phyloP scores from a whole-genome alignment of 2,888 invertebrate genomes.

The Lasioglossum lativentre region DNA sequence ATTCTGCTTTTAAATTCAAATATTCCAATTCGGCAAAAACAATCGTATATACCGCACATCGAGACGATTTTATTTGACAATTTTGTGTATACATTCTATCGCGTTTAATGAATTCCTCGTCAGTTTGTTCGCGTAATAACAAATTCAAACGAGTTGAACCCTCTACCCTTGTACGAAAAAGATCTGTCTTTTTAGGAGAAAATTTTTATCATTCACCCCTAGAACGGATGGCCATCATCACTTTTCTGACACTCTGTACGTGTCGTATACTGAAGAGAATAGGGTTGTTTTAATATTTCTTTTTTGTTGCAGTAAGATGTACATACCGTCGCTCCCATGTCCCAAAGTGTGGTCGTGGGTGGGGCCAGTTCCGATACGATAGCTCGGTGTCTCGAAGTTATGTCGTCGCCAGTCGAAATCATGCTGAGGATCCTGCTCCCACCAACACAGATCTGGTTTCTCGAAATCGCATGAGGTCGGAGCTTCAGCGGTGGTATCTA shows the following conservation, averaged over 20 bases:
- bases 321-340: slow-evolving; percentile 84
- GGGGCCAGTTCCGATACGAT: slow-evolving; percentile 90
- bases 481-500: slow-evolving; percentile 82
- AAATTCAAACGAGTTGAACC: not conserved
- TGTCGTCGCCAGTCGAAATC: slow-evolving; percentile 91
- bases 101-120: not conserved
- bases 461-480: slow-evolving; percentile 89
- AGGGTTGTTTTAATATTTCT: not conserved
- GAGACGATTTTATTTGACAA: no score
- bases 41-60: no score
- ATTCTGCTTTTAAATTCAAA: not conserved
- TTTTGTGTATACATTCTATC: no score
- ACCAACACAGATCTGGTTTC: slow-evolving; percentile 89
- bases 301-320: not conserved
- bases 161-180: no score
- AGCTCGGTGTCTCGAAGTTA: slow-evolving; percentile 88
- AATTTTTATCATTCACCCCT: no score
- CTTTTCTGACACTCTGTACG: no score
- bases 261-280: not conserved
- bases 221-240: no score
- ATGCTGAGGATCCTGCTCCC: slow-evolving; percentile 89
- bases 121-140: not conserved
- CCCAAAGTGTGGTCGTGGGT: slow-evolving; percentile 91
- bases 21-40: not conserved
- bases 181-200: no score